phyloP scores from a whole-genome alignment of 2,797 vertebrate species.

The Mormyrops attenuatus region DNA sequence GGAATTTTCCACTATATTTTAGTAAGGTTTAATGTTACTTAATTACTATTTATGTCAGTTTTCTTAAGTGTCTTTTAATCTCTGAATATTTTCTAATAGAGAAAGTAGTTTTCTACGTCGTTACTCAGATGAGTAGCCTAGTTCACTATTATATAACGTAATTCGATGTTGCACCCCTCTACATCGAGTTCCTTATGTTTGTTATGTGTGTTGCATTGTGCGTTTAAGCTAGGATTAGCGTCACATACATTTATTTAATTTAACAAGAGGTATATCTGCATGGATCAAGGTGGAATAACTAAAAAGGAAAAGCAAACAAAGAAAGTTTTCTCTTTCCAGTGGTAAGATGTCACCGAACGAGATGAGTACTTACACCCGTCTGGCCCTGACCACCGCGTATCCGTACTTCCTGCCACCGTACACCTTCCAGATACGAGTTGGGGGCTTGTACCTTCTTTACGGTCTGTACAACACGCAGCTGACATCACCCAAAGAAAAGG shows the following conservation, averaged over 20 bases:
- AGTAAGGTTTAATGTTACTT: conserved; percentile 55
- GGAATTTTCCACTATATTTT: conserved; percentile 75
- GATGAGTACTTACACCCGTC: conserved; percentile 64
- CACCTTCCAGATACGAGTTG: conserved; percentile 88
- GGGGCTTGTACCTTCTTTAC: conserved; percentile 82
- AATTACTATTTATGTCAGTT: neutral
- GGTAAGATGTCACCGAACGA: conserved; percentile 61
- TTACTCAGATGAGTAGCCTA: neutral
- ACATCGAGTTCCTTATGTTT: neutral
- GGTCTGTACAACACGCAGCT: conserved; percentile 74
- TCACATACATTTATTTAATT: neutral
- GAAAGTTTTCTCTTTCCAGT: conserved; percentile 47
- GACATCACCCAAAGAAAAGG: conserved; percentile 75
- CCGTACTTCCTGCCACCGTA: conserved; percentile 78
- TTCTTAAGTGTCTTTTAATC: neutral
- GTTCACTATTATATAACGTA: neutral
- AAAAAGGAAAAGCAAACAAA: neutral
- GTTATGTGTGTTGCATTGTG: neutral
- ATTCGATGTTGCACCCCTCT: neutral
- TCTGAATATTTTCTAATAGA: neutral
- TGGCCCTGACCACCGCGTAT: conserved; percentile 63
- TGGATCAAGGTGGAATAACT: neutral
- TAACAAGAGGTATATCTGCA: neutral
- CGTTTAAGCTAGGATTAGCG: neutral
- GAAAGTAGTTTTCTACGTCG: neutral